Base-by-base conservation (phyloP, 2,797 vertebrate genomes). In the Labeo calbasu region DNA sequence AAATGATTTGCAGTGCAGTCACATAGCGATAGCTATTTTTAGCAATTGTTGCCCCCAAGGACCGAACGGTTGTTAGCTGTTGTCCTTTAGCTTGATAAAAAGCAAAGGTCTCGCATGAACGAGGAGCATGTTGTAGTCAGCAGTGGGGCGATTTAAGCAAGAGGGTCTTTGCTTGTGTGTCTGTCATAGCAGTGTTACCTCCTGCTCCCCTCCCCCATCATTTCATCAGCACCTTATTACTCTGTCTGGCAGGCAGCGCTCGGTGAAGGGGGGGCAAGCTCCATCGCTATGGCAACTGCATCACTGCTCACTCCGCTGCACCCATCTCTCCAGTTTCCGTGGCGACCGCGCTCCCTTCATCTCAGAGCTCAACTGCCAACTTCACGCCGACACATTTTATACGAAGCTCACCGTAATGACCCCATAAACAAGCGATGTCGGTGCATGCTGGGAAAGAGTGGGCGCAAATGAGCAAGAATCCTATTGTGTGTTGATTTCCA, bases 201-300 rank as follows among this genome's bases (percentile, higher is more conserved):
- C 73, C 77, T 75, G 50, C 75, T 73, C 66, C 82, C 78, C 78
- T 70, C 79, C 84, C 71, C 87, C 84, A 85, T 77, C 83, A 69
- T 82, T 86, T 87, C 86, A 88, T 89, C 78, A 85, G 83, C 78
- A 85, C 83, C 86, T 85, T 73, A 80, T 88, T 90, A 86, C 81
- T 80, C 86, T 32, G 88, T 88, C 88, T 86, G 81, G 86, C 83
- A 88, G 85, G 55, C 89, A 72, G 72, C 53, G 50, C 53, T 82
- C 65, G 55, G 25, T 59, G 59, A 46, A 8, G 63, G 43, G 66
- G 66, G 65, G 69, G 80, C 81, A 72, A 81, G 73, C 57, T 75
- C 17, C 57, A 86, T 90, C 75, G 36, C 89, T 77, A 90, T 90
- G 87, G 87, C 84, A 90, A 90, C 89, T 90, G 89, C 87, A 88